Conservation (phyloP, 2,888 invertebrate species). For the Leistus spinibarbis region DNA sequence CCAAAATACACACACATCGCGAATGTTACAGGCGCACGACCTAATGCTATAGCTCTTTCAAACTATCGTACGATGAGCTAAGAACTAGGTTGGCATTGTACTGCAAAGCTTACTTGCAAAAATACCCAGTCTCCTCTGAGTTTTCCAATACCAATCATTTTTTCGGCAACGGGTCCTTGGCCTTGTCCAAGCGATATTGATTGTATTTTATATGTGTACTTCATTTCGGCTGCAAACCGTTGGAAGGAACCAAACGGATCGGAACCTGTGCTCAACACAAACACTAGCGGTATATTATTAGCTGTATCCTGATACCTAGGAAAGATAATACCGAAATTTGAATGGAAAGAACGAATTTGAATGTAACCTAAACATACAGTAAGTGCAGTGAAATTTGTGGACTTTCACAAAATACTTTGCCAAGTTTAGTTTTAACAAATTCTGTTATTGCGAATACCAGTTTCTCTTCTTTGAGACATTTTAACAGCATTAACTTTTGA, state of each 20-base stretch:
- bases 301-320: slow-evolving; percentile 74
- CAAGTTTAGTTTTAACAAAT: slow-evolving; percentile 78
- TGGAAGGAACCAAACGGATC: slow-evolving; percentile 86
- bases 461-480: slow-evolving; percentile 78
- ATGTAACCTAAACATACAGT: slow-evolving; percentile 61
- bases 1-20: too few relatives aligned
- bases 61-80: too few relatives aligned
- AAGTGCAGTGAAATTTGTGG: slow-evolving; percentile 73
- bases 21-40: too few relatives aligned
- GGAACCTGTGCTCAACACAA: slow-evolving; percentile 86
- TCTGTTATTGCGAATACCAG: slow-evolving; percentile 81
- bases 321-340: slow-evolving; percentile 39
- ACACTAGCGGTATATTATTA: slow-evolving; percentile 77
- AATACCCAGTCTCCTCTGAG: slow-evolving; percentile 87
- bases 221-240: slow-evolving; percentile 79
- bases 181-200: slow-evolving; percentile 91
- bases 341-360: background rate
- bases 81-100: too few relatives aligned
- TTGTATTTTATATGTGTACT: slow-evolving; percentile 69
- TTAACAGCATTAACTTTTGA: slow-evolving; percentile 81
- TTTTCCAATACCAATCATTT: slow-evolving; percentile 73
- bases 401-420: slow-evolving; percentile 80
- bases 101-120: slow-evolving; percentile 67
- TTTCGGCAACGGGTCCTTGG: slow-evolving; percentile 87
- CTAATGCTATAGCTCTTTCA: too few relatives aligned